Evolutionary conservation across 1,140 invertebrate species (phyloP).

Genomic region (Drosophila pandora): DNA sequence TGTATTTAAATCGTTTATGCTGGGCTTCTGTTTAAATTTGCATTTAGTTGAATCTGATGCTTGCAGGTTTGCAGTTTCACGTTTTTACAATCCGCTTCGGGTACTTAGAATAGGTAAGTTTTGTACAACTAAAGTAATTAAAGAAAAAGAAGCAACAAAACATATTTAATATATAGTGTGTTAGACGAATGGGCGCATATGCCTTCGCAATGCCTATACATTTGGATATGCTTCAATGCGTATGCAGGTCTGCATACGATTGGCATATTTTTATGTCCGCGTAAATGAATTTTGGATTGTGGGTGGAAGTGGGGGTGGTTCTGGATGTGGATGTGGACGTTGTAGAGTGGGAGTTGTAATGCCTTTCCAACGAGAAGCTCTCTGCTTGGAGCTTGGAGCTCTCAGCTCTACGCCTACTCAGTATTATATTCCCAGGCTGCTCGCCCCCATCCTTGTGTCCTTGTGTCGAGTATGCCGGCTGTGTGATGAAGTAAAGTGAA

Average conservation of each 20-base stretch:
- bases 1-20: conserved; percentile 51
- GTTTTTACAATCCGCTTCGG: conserved; percentile 62
- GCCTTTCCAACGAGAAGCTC: conserved; percentile 8
- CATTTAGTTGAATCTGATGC: conserved; percentile 40
- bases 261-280: conserved; percentile 28
- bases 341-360: not conserved
- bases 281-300: conserved; percentile 10
- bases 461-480: conserved; percentile 7
- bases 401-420: not conserved
- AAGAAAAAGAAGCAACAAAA: conserved; percentile 79
- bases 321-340: not conserved
- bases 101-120: conserved; percentile 60
- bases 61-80: conserved; percentile 13
- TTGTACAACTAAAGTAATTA: conserved; percentile 79
- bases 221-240: conserved; percentile 49
- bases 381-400: not conserved
- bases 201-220: conserved; percentile 57
- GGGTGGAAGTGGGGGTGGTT: not conserved
- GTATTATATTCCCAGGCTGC: not conserved
- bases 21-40: conserved; percentile 48
- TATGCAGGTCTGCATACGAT: conserved; percentile 40
- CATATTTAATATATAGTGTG: conserved; percentile 43
- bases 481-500: conserved; percentile 17
- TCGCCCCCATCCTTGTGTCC: not conserved
- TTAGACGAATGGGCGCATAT: conserved; percentile 41